A percentile compares a stretch with the other conserved stretches of the same genome.
These are phyloP conservation scores for Sinotaia quadrata DNA, from an alignment of 2,888 invertebrate genomes.

Conservation along the genomic window DNA sequence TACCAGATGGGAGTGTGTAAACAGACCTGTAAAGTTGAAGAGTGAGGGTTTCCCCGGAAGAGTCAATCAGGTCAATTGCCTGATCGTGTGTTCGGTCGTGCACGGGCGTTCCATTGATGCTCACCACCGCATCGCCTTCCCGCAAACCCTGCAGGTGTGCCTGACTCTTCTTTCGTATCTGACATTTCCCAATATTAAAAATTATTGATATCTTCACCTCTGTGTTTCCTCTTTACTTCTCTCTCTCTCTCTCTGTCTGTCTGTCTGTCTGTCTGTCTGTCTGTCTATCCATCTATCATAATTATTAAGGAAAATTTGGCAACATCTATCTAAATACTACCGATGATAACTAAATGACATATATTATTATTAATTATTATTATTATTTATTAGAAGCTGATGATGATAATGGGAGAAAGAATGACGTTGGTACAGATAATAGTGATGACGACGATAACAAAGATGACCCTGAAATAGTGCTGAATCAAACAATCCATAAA, in stretches of 20 bases:
- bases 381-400: no score
- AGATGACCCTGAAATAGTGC: no score
- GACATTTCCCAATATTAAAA: neutral
- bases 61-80: constrained; percentile 69
- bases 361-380: no score
- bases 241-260: constrained; percentile 15
- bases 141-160: constrained; percentile 63
- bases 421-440: no score
- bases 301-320: no score
- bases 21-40: constrained; percentile 66
- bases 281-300: neutral
- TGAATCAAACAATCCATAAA: no score
- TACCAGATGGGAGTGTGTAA: neutral
- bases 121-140: constrained; percentile 69
- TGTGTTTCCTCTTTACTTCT: constrained; percentile 9
- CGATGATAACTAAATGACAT: no score
- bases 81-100: constrained; percentile 63
- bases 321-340: no score
- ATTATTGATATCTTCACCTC: constrained; percentile 1
- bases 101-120: constrained; percentile 66
- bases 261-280: constrained; percentile 14
- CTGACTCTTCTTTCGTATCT: constrained; percentile 70
- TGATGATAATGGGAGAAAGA: no score
- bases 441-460: no score
- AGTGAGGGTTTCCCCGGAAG: constrained; percentile 52